These are phyloP conservation scores for Caradrina clavipalpis DNA, from an alignment of 2,888 invertebrate species.

Conservation along the genomic window DNA sequence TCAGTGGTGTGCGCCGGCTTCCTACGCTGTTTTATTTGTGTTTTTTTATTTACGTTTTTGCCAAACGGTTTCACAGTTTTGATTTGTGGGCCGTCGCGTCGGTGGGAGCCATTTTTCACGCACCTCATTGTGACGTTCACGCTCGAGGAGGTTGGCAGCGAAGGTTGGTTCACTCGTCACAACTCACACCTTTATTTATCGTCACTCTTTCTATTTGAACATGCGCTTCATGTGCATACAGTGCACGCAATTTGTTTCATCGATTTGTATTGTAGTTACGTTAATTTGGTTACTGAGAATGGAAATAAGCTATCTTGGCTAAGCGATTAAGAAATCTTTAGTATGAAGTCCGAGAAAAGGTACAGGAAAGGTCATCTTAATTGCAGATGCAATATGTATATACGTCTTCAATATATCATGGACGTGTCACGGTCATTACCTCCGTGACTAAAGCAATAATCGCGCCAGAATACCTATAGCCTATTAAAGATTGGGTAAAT, in stretches of 20 bases:
- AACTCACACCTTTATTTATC: conserved; percentile 76
- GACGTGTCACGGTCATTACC: neutral
- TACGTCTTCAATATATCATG: neutral
- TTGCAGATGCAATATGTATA: conserved; percentile 3
- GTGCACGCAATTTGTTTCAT: conserved; percentile 60
- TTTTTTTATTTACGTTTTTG: conserved; percentile 73
- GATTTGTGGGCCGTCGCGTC: conserved; percentile 83
- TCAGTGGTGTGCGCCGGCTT: conserved; percentile 87
- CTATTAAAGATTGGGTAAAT: neutral
- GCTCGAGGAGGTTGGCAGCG: conserved; percentile 72
- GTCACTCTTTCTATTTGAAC: conserved; percentile 67
- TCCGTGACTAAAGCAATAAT: neutral
- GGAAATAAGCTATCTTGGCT: too few relatives aligned
- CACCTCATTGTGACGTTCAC: conserved; percentile 83
- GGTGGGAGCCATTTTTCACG: conserved; percentile 82
- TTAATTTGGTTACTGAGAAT: conserved; percentile 2
- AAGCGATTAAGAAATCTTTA: neutral
- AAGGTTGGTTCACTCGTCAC: conserved; percentile 75
- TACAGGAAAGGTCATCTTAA: neutral
- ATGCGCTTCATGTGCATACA: conserved; percentile 65
- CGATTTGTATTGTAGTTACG: conserved; percentile 30
- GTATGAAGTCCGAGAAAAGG: neutral
- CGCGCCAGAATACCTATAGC: neutral
- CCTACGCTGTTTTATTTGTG: conserved; percentile 75
- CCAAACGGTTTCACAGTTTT: conserved; percentile 80